Evolutionary conservation across 2,888 invertebrate genomes (phyloP).

Genomic region (Stictocephala bisonia): DNA sequence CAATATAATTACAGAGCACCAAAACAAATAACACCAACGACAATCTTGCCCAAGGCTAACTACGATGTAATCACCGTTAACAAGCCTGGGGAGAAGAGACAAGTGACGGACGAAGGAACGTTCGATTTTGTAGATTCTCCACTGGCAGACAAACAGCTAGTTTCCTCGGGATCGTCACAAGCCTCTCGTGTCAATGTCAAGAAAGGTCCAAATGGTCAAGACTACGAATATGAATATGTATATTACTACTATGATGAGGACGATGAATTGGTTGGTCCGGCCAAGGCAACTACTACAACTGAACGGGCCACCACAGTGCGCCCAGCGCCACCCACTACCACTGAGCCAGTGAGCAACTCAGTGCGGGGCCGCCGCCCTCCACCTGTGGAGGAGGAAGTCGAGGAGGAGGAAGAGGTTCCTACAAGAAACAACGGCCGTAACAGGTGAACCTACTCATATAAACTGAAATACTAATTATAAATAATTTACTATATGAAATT

Average conservation of each 20-base stretch:
- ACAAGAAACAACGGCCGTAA: constrained; percentile 11
- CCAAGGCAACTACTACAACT: constrained; percentile 52
- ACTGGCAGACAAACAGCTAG: constrained; percentile 58
- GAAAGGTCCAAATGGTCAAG: constrained; percentile 89
- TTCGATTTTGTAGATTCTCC: constrained; percentile 61
- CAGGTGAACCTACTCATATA: constrained; percentile 11
- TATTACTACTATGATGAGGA: constrained; percentile 92
- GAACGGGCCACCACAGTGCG: constrained; percentile 55
- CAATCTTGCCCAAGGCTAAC: constrained; percentile 15
- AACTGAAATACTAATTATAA: too few species aligned
- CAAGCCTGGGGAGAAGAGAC: constrained; percentile 28
- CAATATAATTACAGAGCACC: too few species aligned
- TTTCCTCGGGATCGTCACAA: constrained; percentile 61
- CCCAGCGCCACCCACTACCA: constrained; percentile 42
- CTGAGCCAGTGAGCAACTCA: constrained; percentile 24
- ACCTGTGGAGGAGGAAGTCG: constrained; percentile 60
- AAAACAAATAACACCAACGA: constrained; percentile 8
- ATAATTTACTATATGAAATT: too few species aligned
- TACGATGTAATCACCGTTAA: constrained; percentile 56
- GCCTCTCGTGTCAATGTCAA: constrained; percentile 84
- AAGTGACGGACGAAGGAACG: constrained; percentile 54
- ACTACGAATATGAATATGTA: constrained; percentile 92
- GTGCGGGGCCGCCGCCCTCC: constrained; percentile 12
- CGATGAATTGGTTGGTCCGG: constrained; percentile 63
- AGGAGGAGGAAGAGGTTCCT: neutral